phyloP scores from a whole-genome alignment of 1,140 invertebrate species.

The Sitobion miscanthi region DNA sequence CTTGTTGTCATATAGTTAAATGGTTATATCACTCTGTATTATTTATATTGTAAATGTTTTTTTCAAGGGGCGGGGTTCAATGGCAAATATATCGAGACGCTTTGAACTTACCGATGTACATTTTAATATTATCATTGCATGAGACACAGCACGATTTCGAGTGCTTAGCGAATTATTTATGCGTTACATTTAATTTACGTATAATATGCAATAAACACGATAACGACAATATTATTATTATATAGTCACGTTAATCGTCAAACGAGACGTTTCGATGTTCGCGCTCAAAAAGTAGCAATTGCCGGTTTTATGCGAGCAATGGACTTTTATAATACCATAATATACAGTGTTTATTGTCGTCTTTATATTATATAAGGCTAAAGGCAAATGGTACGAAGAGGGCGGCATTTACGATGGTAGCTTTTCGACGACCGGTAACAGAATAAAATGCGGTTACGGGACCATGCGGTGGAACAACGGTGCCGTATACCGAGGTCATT shows the following conservation, averaged over 20 bases:
- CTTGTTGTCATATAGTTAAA: not conserved
- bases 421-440: not conserved
- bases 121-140: not conserved
- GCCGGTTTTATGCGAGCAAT: not conserved
- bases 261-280: not conserved
- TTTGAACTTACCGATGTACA: not conserved
- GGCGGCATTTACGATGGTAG: conserved; percentile 27
- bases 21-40: not conserved
- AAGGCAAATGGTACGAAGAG: not conserved
- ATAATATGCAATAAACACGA: not conserved
- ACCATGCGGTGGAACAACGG: conserved; percentile 42
- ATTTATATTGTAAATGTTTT: not conserved
- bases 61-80: not conserved
- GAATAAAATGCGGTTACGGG: conserved; percentile 32
- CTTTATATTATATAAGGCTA: not conserved
- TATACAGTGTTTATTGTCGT: not conserved
- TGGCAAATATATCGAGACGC: not conserved
- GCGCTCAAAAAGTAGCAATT: not conserved
- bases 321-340: not conserved
- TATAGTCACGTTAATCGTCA: not conserved
- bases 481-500: conserved; percentile 17
- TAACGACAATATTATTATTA: not conserved
- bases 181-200: not conserved
- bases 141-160: not conserved
- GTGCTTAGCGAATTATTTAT: not conserved